Percentiles rank a stretch among this genome's conserved stretches.
Conservation (phyloP, 2,113 vertebrate genomes). For the Mixornis gularis region DNA sequence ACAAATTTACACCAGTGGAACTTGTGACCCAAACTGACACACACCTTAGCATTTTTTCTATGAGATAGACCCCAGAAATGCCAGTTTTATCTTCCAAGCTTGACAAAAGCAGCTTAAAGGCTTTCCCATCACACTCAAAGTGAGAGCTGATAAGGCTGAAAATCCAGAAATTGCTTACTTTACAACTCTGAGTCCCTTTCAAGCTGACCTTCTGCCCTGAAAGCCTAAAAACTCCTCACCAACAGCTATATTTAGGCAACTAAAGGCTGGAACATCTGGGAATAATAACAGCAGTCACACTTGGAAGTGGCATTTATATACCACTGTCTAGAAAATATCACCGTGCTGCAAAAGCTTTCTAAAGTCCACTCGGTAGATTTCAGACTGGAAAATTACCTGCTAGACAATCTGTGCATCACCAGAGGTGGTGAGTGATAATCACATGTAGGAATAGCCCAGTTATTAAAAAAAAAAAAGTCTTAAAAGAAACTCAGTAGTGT, state of each 20-base stretch:
- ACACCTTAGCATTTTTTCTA: neutral
- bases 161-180: slow-evolving; percentile 60
- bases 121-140: slow-evolving; percentile 32
- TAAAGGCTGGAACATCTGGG: slow-evolving; percentile 52
- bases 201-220: slow-evolving; percentile 58
- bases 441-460: neutral
- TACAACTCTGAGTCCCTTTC: slow-evolving; percentile 53
- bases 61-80: neutral
- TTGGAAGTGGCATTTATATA: slow-evolving; percentile 40
- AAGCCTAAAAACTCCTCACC: slow-evolving; percentile 25
- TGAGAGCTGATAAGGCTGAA: slow-evolving; percentile 53
- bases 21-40: neutral
- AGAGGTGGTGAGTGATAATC: neutral
- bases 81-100: slow-evolving; percentile 20
- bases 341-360: neutral
- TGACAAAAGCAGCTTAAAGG: slow-evolving; percentile 39
- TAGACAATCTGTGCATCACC: neutral
- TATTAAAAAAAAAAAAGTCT: neutral
- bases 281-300: slow-evolving; percentile 48
- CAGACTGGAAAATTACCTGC: neutral
- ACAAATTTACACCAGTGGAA: neutral
- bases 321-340: neutral
- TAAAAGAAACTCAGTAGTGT: neutral
- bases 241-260: slow-evolving; percentile 53
- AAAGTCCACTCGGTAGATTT: neutral